These are phyloP conservation scores for Picathartes gymnocephalus DNA, from an alignment of 2,113 vertebrate species.

Conservation along the genomic window DNA sequence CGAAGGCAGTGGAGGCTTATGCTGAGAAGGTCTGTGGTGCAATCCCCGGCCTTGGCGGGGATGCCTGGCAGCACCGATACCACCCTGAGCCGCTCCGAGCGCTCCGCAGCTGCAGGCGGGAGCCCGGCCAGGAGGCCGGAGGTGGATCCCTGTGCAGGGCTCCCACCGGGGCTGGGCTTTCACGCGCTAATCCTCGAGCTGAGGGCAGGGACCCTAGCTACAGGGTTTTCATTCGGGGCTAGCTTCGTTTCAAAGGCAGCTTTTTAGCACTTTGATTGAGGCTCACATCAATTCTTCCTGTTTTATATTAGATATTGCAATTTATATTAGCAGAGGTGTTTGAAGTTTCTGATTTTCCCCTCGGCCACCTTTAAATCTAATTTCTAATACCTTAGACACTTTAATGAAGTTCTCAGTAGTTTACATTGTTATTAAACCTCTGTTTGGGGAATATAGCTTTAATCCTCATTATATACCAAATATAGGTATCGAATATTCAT, in stretches of 20 bases:
- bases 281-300: neutral
- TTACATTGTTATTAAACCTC: conserved; percentile 62
- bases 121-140: neutral
- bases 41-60: neutral
- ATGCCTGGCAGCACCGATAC: neutral
- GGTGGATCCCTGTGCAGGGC: fast-evolving
- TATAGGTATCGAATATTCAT: conserved; percentile 55
- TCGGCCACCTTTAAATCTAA: conserved; percentile 25
- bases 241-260: neutral
- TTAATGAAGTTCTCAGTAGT: conserved; percentile 52
- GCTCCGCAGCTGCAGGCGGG: neutral
- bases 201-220: neutral
- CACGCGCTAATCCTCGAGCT: neutral
- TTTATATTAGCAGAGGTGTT: conserved; percentile 9
- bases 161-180: neutral
- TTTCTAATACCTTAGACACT: conserved; percentile 29
- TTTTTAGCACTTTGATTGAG: neutral
- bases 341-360: conserved; percentile 34
- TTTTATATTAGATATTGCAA: neutral
- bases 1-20: neutral
- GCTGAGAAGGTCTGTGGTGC: neutral
- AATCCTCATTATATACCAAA: conserved; percentile 44
- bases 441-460: conserved; percentile 52
- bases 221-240: neutral
- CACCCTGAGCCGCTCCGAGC: fast-evolving